Conservation (phyloP, 2,797 vertebrate species). For the Lophius americanus region DNA sequence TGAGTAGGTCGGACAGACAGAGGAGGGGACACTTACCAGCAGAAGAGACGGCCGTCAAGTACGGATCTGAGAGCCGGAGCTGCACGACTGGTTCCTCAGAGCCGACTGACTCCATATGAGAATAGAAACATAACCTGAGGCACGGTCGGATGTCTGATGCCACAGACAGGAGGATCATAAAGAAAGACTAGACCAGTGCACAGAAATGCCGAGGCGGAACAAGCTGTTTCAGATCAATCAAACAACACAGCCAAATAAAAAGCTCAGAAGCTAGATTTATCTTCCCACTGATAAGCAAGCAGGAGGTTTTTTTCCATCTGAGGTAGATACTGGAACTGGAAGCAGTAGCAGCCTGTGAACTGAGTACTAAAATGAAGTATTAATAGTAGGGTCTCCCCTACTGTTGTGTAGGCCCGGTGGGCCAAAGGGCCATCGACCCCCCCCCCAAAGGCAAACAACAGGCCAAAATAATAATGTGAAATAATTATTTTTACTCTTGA, state of each 20-base stretch:
- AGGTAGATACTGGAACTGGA: too few relatives aligned
- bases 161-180: background rate
- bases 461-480: too few relatives aligned
- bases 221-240: background rate
- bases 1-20: slow-evolving; percentile 12
- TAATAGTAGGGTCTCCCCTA: too few relatives aligned
- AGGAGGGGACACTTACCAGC: slow-evolving; percentile 1
- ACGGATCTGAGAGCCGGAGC: slow-evolving; percentile 5
- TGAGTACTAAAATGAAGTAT: too few relatives aligned
- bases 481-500: too few relatives aligned
- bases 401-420: too few relatives aligned
- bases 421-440: too few relatives aligned
- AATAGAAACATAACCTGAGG: background rate
- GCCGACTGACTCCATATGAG: background rate
- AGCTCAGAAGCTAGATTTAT: too few relatives aligned
- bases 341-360: too few relatives aligned
- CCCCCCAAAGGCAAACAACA: too few relatives aligned
- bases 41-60: slow-evolving; percentile 21
- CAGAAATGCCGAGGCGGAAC: background rate
- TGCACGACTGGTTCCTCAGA: slow-evolving; percentile 23
- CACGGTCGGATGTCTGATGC: slow-evolving; percentile 2
- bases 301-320: too few relatives aligned
- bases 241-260: background rate
- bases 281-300: too few relatives aligned
- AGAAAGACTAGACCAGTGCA: background rate